Conservation (phyloP, 2,797 vertebrate species). For the Lepus townsendii region DNA sequence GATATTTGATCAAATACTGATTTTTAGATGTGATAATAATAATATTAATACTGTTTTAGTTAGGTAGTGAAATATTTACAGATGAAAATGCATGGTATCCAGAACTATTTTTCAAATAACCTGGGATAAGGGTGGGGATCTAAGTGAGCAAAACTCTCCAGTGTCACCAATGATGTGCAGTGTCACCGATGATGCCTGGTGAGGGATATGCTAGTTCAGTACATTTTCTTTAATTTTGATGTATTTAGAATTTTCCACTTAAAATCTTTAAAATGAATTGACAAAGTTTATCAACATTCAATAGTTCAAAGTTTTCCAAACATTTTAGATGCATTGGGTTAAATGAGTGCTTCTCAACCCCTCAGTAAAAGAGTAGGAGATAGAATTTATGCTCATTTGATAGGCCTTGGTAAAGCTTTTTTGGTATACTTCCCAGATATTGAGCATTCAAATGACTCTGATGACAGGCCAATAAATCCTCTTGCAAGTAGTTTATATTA, state of each 20-base stretch:
- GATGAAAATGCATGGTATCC: not conserved
- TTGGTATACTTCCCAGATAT: not conserved
- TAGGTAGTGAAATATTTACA: not conserved
- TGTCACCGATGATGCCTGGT: no score
- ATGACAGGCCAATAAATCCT: not conserved
- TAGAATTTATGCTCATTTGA: not conserved
- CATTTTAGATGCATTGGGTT: not conserved
- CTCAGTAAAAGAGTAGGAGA: not conserved
- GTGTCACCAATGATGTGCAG: no score
- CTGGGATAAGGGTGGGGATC: not conserved
- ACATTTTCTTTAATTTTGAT: not conserved
- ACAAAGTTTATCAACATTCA: not conserved
- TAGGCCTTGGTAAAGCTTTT: not conserved
- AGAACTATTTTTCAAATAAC: conserved; percentile 1
- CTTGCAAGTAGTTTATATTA: conserved; percentile 12
- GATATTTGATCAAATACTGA: not conserved
- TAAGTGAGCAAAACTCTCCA: not conserved
- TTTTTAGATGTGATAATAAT: not conserved
- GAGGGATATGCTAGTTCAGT: not conserved
- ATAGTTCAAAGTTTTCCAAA: not conserved
- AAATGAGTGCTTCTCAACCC: not conserved
- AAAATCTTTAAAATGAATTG: not conserved
- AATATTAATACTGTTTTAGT: not conserved
- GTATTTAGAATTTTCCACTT: not conserved
- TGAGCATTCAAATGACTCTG: not conserved